Conservation (phyloP, 2,888 invertebrate genomes). For the Synergus japonicus region DNA sequence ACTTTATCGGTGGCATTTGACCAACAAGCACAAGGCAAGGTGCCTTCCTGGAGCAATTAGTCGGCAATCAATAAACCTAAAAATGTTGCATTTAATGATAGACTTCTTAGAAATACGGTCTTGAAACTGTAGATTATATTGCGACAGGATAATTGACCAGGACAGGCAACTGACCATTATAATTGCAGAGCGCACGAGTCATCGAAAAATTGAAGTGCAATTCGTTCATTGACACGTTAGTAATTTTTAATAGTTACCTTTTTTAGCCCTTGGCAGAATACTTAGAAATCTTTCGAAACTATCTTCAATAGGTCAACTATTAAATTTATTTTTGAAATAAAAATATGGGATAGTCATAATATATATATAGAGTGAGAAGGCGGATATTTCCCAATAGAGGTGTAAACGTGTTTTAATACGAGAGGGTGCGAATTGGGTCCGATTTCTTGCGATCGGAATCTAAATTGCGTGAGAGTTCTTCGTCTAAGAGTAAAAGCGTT, state of each 20-base stretch:
- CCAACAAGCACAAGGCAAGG: slow-evolving; percentile 48
- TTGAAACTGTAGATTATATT: slow-evolving; percentile 67
- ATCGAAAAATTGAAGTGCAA: slow-evolving; percentile 3
- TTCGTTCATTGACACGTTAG: slow-evolving; percentile 12
- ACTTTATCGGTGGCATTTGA: slow-evolving; percentile 57
- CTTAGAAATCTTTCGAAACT: too few relatives aligned
- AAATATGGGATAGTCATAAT: too few relatives aligned
- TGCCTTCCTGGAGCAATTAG: slow-evolving; percentile 62
- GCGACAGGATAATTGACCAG: slow-evolving; percentile 69
- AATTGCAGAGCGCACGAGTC: slow-evolving; percentile 4
- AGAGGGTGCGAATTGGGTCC: slow-evolving; percentile 32
- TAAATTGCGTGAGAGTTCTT: slow-evolving; percentile 27
- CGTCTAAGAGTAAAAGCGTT: slow-evolving; percentile 6
- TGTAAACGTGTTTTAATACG: background rate
- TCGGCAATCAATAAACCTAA: slow-evolving; percentile 64
- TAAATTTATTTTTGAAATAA: too few relatives aligned
- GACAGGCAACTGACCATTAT: slow-evolving; percentile 62
- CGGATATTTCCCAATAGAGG: too few relatives aligned
- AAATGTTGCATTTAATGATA: slow-evolving; percentile 71
- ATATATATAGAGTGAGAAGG: too few relatives aligned
- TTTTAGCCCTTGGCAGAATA: too few relatives aligned
- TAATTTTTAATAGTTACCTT: slow-evolving; percentile 16
- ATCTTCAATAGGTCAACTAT: too few relatives aligned
- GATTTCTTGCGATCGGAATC: slow-evolving; percentile 28
- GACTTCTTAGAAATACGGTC: slow-evolving; percentile 51